Conservation (phyloP, 2,888 invertebrate genomes). For the Bombylius major region DNA sequence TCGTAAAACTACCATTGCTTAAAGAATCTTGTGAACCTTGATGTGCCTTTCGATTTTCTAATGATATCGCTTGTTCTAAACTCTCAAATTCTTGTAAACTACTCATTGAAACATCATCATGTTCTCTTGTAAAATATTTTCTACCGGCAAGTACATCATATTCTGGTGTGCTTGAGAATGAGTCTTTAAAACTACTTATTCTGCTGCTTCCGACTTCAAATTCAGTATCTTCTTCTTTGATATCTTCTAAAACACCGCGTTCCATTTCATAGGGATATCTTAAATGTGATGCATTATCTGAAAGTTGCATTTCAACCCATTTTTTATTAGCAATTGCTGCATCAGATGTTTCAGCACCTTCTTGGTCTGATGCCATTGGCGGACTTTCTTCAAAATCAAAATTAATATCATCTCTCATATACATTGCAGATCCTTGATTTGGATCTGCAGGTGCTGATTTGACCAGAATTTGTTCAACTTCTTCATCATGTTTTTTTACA, state of each 20-base stretch:
- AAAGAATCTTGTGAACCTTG: constrained; percentile 78
- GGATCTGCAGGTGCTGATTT: constrained; percentile 55
- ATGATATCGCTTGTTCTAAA: constrained; percentile 68
- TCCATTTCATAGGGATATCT: constrained; percentile 68
- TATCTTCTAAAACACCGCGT: constrained; percentile 75
- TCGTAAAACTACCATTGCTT: constrained; percentile 68
- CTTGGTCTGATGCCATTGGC: constrained; percentile 34
- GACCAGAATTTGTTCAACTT: constrained; percentile 56
- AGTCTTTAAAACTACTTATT: constrained; percentile 70
- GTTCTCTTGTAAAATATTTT: constrained; percentile 71
- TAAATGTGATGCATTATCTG: constrained; percentile 43
- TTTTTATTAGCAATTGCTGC: constrained; percentile 64
- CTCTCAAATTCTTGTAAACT: constrained; percentile 92
- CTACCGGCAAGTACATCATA: constrained; percentile 76
- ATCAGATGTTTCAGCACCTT: constrained; percentile 48
- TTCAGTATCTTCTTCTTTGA: constrained; percentile 86
- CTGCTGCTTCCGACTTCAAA: constrained; percentile 66
- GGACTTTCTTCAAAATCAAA: constrained; percentile 61
- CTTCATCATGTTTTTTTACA: constrained; percentile 51
- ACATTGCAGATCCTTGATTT: constrained; percentile 45
- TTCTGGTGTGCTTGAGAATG: constrained; percentile 84
- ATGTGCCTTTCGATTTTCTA: constrained; percentile 61
- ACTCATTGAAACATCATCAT: constrained; percentile 83
- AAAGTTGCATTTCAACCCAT: constrained; percentile 82
- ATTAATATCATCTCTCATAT: constrained; percentile 45